Evolutionary conservation across 2,888 invertebrate species (phyloP), one percentile per base, ranked within the genome.

Genomic region (Eupithecia exiguata): DNA sequence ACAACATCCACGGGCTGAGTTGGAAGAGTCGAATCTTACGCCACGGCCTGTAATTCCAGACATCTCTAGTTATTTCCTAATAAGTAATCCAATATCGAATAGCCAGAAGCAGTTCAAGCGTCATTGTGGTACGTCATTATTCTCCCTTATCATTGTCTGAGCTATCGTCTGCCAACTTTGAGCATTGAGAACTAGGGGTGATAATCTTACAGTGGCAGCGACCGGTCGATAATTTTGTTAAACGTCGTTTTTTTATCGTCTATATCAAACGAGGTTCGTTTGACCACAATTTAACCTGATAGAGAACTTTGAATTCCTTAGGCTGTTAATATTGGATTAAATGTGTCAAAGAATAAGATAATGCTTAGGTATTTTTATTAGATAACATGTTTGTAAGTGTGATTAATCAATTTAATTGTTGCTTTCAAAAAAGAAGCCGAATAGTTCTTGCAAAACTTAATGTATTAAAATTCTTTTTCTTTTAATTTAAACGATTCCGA

Each of bases 111-210:
- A 63, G 69, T 72, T 77, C 79, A 79, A 85, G 87, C 83, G 81
- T 84, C 84, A 85, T 86, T 84, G 86, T 84, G 84, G 85, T 89
- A 88, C 86, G 84, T 91, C 88, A 90, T 91, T 91, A 91, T 91
- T 90, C 89, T 89, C 87, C 87, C 89, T 90, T 91, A 91, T 91
- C 91, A 87, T 89, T 90, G 89, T 89, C 87, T 88, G 87, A 81
- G 80, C 87, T 87, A 90, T 91, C 87, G 88, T 80, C 77, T 82
- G 85, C 77, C 82, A 85, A 84, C 85, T 84, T 78, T 72, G 81
- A 82, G 80, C 77, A 80, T 81, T 74, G 70, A 72, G 72, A 63
- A 66, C 74, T 74, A 63, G 14, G 36, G 35, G 62, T 35, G 18
- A 7, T 62, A 62, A 35, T 62, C 30, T 9, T 62, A 62, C 62